A percentile compares a stretch with the other conserved stretches of the same genome.
Evolutionary conservation across 2,113 vertebrate species (phyloP).

Genomic region (Danio rerio): GRCz12tu NC_133189.1:39666001-39666500

Average conservation of each 20-base stretch:
- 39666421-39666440: constrained; percentile 38
- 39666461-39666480: constrained; percentile 33
- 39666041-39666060: no score
- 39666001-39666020: no score
- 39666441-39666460: constrained; percentile 34
- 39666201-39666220: neutral
- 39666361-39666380: constrained; percentile 47
- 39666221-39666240: constrained; percentile 41
- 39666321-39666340: constrained; percentile 42
- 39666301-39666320: constrained; percentile 48
- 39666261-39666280: neutral
- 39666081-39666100: no score
- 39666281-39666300: constrained; percentile 46
- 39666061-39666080: no score
- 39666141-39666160: no score
- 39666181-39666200: neutral
- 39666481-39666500: constrained; percentile 28
- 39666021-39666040: no score
- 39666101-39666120: no score
- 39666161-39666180: neutral
- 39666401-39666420: constrained; percentile 36
- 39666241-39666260: constrained; percentile 48
- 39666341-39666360: constrained; percentile 52
- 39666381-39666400: constrained; percentile 5
- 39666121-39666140: no score